Evolutionary conservation across 92 coral and sea anemone genomes (phyloP).

Genomic region (Parazoanthus swiftii): DNA sequence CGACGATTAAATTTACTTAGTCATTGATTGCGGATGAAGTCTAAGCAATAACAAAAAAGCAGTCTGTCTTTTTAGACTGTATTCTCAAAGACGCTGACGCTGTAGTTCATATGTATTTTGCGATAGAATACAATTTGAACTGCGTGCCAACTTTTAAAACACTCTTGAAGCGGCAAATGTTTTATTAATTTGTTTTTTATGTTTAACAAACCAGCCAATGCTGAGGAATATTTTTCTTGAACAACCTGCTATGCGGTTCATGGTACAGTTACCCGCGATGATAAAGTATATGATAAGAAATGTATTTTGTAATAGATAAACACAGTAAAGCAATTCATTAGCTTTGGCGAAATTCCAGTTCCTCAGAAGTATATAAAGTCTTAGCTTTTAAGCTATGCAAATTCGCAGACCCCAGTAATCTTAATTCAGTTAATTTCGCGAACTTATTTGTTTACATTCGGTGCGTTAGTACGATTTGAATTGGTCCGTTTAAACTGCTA

Average conservation of each 20-base stretch:
- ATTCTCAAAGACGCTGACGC: neutral
- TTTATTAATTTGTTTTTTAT: conserved; percentile 20
- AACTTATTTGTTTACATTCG: too few species aligned
- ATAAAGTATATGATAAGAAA: too few species aligned
- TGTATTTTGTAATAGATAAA: neutral
- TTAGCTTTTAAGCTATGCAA: too few species aligned
- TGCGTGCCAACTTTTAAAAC: neutral
- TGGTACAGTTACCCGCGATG: neutral
- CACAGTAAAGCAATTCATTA: too few species aligned
- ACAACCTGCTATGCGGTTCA: conserved; percentile 27
- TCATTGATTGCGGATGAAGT: neutral
- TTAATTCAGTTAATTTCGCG: neutral
- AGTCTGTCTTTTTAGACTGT: neutral
- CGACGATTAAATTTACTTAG: neutral
- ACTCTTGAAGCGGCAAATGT: neutral
- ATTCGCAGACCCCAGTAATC: neutral
- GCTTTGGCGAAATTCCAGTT: neutral
- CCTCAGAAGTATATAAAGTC: neutral
- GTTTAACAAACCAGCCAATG: neutral
- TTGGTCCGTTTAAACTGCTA: too few species aligned
- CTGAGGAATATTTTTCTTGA: neutral
- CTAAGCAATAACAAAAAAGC: neutral
- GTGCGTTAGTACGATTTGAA: too few species aligned
- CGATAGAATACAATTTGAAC: neutral
- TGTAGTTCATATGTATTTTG: neutral